These are phyloP conservation scores for Ceratothoa steindachneri DNA, from an alignment of 2,888 invertebrate genomes.

Conservation along the genomic window DNA sequence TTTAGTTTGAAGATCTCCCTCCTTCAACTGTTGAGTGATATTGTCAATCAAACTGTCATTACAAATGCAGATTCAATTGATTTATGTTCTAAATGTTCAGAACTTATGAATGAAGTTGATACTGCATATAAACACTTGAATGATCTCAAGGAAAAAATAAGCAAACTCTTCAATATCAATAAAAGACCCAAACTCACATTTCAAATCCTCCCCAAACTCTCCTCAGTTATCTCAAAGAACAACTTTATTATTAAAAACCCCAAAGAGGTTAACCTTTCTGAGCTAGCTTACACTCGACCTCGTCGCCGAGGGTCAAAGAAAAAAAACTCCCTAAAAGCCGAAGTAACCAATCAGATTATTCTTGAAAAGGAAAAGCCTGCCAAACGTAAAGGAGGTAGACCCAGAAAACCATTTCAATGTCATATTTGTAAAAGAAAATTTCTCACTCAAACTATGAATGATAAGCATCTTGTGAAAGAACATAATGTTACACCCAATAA, in stretches of 20 bases:
- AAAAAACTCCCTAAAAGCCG: not conserved
- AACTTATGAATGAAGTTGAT: constrained; percentile 31
- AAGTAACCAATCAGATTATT: not conserved
- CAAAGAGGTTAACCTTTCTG: constrained; percentile 22
- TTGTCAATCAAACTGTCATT: constrained; percentile 26
- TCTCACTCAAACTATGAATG: constrained; percentile 19
- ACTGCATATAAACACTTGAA: constrained; percentile 22
- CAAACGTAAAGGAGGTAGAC: constrained; percentile 31
- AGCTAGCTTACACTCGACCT: constrained; percentile 27
- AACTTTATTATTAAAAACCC: constrained; percentile 4
- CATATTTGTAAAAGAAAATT: constrained; percentile 33
- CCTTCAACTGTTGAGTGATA: constrained; percentile 23
- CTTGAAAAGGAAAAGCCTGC: not conserved
- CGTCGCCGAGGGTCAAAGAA: constrained; percentile 11
- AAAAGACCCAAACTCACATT: constrained; percentile 31
- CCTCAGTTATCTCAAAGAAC: constrained; percentile 2
- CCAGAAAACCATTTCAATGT: constrained; percentile 31
- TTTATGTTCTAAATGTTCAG: constrained; percentile 29
- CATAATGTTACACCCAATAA: constrained; percentile 15
- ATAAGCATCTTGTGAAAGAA: constrained; percentile 24
- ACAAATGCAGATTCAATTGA: constrained; percentile 32
- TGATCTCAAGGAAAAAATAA: constrained; percentile 22
- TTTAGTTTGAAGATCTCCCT: constrained; percentile 24
- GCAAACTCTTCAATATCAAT: constrained; percentile 18
- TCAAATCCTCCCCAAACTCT: constrained; percentile 24